Evolutionary conservation across 2,888 invertebrate genomes (phyloP), one percentile per base, ranked within the genome.

Genomic region (Beris chalybata): DNA sequence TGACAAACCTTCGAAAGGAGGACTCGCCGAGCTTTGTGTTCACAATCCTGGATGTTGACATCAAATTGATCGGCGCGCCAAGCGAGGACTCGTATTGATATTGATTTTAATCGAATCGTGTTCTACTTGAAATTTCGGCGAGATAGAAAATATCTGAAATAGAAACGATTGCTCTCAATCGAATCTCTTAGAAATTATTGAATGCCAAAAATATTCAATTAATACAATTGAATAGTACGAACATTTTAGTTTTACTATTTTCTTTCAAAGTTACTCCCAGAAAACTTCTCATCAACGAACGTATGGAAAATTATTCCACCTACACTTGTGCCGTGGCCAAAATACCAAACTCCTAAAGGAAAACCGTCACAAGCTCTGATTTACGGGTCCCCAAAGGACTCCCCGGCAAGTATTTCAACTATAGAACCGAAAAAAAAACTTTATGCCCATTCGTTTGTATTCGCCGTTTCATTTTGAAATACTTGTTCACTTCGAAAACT

Each of bases 371-470:
- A 32, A 38, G 32, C 52, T 38, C 32, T 61, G 61, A 61, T 61
- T 61, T 61, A 61, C 52, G 43, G 61, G 43, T 61, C 61, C 61
- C 61, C 15, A 22, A 43, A 52, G 61, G 43, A 58, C 38, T 38
- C 38, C 38, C 5, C 38, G 3, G 38, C 22, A 22, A 22, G 22
- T 22, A 22, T 22, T 22, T 3, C 22, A 22, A 13, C 9, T 29
- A 9, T 31, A 22, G 31, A 31, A 50, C 52, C n/a, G 12, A 9
- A n/a, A 56, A 56, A 50, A 50, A 43, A 61, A 50, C 22, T 52
- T 61, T 52, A 22, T 32, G 50, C 52, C 52, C 50, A 32, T 13
- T 61, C 50, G 31, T 9, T n/a, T 13, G 50, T 61, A 47, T 32
- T 61, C 52, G 13, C n/a, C 50, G 2, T 38, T 47, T 38, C 29